Base-by-base conservation (phyloP, 2,888 invertebrate genomes). In the Euclidia mi region DNA sequence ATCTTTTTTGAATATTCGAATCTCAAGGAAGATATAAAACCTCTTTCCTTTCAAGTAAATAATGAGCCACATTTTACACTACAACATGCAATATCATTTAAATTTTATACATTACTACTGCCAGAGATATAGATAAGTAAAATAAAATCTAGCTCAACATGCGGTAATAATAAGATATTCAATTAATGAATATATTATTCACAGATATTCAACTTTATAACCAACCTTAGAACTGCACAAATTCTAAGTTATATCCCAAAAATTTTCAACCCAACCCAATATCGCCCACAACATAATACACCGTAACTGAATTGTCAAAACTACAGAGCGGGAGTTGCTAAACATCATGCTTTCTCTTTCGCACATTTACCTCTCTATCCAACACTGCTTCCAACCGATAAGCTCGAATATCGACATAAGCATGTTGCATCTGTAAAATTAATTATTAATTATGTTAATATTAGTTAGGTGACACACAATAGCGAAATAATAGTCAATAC, bases 351-450 rank as follows among this genome's bases (percentile, higher is more conserved):
- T 86, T 68, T 88, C 90, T 93, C 92, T 93, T 94, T 94, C 94
- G 94, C 94, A 94, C 94, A 94, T 94, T 92, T 95, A 95, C 95
- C 95, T 95, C 95, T 95, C 95, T 92, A 95, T 95, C 95, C 95
- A 95, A 95, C 95, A 95, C 90, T 95, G 95, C 88, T 94, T 94
- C 95, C 95, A 95, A 85, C 95, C 95, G 82, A 95, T 94, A 82
- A 95, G 92, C 94, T 95, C 95, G 95, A 95, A 94, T 79, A 95
- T 92, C 48, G 95, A 95, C 94, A 95, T 94, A 85, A 95, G 92
- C 91, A 88, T 94, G 94, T 95, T 95, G 94, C 95, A 95, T 91
- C 95, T 95, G 95, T 66, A 94, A 94, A 87, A 86, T 87, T 85
- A 88, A 89, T 85, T 71, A 77, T 85, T 84, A 85, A 73, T 85